phyloP scores from a whole-genome alignment of 2,888 invertebrate species.

The Pristionchus fissidentatus region DNA sequence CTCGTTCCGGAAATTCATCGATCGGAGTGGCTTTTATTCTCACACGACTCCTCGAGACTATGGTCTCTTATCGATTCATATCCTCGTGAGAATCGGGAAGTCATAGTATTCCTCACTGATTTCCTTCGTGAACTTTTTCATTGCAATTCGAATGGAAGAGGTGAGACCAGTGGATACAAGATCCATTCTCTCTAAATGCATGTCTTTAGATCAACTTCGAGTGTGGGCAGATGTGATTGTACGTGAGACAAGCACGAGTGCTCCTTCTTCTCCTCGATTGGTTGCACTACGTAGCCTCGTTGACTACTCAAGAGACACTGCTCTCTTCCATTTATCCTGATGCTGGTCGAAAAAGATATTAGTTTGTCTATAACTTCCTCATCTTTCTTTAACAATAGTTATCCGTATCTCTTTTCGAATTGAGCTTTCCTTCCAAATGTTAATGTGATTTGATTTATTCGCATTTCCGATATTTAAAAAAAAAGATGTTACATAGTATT shows the following conservation, averaged over 20 bases:
- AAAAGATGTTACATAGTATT: background rate
- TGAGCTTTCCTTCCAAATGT: no score
- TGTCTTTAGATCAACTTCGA: conserved; percentile 57
- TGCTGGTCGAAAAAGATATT: background rate
- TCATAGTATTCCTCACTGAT: conserved; percentile 52
- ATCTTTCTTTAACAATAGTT: no score
- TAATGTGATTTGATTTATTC: no score
- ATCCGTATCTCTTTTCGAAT: no score
- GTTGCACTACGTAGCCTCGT: conserved; percentile 56
- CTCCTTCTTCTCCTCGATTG: conserved; percentile 50
- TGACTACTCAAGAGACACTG: conserved; percentile 57
- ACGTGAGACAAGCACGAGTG: conserved; percentile 53
- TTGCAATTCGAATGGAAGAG: conserved; percentile 47
- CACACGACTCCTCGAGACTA: conserved; percentile 48
- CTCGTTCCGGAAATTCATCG: conserved; percentile 50
- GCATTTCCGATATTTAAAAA: no score
- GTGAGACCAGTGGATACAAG: conserved; percentile 28
- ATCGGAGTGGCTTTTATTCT: conserved; percentile 42
- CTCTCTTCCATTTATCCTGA: conserved; percentile 8
- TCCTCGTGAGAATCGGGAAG: conserved; percentile 47
- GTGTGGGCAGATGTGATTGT: conserved; percentile 62
- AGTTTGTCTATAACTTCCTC: background rate
- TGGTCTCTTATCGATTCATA: conserved; percentile 49
- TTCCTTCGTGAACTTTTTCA: conserved; percentile 52
- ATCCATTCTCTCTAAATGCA: background rate